Evolutionary conservation across 2,888 invertebrate genomes (phyloP).

Genomic region (Heliconius erato): DNA sequence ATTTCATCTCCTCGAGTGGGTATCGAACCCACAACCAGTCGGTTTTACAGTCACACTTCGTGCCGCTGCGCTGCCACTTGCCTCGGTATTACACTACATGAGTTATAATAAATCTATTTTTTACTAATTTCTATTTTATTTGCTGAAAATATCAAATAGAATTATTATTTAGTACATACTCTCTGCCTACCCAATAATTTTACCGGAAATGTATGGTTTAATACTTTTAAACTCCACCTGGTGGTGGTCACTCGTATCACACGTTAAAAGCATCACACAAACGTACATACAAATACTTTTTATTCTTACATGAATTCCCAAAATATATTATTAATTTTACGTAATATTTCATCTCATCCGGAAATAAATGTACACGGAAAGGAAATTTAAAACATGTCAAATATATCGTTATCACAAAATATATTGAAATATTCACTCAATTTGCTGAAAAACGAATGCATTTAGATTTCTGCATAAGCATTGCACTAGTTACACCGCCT

Average conservation of each 20-base stretch:
- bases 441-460: slow-evolving; percentile 43
- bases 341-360: slow-evolving; percentile 5
- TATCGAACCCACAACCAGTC: no score
- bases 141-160: no score
- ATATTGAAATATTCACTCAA: slow-evolving; percentile 34
- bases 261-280: not conserved
- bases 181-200: no score
- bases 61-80: no score
- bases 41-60: no score
- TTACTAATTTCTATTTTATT: no score
- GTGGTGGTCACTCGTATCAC: not conserved
- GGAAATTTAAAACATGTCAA: slow-evolving; percentile 28
- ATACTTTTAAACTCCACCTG: not conserved
- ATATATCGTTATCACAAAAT: slow-evolving; percentile 29
- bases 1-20: no score
- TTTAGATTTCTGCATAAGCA: slow-evolving; percentile 43
- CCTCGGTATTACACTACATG: no score
- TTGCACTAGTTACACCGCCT: slow-evolving; percentile 49
- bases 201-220: no score
- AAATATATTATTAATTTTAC: not conserved
- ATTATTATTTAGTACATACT: no score
- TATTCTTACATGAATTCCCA: not conserved
- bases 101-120: no score
- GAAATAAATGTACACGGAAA: slow-evolving; percentile 9
- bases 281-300: not conserved